Conservation (phyloP, 2,113 vertebrate species). For the Tachycineta bicolor region DNA sequence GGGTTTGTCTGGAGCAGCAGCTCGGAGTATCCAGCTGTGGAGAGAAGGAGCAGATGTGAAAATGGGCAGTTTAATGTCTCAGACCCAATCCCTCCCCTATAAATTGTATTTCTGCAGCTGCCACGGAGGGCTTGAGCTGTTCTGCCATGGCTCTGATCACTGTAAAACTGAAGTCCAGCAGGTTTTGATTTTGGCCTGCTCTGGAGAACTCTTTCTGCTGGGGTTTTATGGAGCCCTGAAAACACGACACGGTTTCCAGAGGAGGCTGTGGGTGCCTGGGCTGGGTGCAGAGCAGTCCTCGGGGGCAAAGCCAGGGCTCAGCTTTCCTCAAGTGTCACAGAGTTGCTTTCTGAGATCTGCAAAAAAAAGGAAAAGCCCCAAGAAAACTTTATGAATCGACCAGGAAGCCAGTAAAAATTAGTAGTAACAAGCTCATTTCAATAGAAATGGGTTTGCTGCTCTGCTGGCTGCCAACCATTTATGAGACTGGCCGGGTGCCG, state of each 20-base stretch:
- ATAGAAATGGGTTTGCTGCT: slow-evolving; percentile 68
- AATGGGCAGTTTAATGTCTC: neutral
- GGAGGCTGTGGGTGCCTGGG: rapidly evolving
- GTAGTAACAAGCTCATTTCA: slow-evolving; percentile 70
- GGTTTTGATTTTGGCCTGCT: neutral
- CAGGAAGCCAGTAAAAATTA: slow-evolving; percentile 65
- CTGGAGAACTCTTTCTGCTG: neutral
- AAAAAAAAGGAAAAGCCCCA: neutral
- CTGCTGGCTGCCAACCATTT: slow-evolving; percentile 75
- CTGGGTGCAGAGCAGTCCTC: neutral
- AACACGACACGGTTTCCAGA: neutral
- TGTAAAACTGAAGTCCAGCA: neutral
- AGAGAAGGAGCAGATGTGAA: neutral
- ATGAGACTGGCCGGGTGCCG: slow-evolving; percentile 75
- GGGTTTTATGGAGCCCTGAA: neutral
- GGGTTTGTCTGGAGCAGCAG: neutral
- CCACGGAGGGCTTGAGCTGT: neutral
- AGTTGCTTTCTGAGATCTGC: slow-evolving; percentile 33
- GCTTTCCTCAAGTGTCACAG: neutral
- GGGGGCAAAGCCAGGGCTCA: neutral
- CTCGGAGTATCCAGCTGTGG: neutral
- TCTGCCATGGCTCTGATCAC: neutral
- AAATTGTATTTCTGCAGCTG: neutral
- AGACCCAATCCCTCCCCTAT: neutral
- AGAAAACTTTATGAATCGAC: slow-evolving; percentile 61